Conservation (phyloP, 2,113 vertebrate species). For the Bucco capensis region DNA sequence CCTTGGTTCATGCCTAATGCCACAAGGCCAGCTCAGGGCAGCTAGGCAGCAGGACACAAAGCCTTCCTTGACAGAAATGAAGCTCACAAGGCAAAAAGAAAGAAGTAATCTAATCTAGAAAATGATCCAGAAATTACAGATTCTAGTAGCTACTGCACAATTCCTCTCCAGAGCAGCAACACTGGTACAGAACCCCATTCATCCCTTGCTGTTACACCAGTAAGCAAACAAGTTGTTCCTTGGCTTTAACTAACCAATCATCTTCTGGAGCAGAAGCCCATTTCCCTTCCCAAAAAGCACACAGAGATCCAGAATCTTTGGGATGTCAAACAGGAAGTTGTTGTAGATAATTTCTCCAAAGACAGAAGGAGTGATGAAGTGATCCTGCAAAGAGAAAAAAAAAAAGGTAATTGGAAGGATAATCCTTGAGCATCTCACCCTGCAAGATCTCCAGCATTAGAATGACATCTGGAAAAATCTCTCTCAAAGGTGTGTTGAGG, state of each 20-base stretch:
- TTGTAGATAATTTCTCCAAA: constrained; percentile 97
- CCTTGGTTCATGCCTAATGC: not conserved
- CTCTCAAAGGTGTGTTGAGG: not conserved
- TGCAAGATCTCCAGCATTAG: not conserved
- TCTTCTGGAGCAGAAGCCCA: constrained; percentile 86
- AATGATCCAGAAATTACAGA: not conserved
- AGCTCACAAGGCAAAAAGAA: not conserved
- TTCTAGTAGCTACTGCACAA: not conserved
- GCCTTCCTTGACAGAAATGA: not conserved
- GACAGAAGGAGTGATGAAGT: constrained; percentile 87
- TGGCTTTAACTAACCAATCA: constrained; percentile 83
- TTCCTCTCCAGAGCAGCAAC: not conserved
- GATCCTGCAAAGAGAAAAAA: constrained; percentile 74
- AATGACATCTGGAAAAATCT: not conserved
- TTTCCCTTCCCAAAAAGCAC: constrained; percentile 96
- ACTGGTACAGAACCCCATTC: not conserved
- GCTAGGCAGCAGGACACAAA: not conserved
- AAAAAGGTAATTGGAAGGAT: not conserved
- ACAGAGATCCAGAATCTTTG: constrained; percentile 95
- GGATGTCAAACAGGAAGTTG: constrained; percentile 96
- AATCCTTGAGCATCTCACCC: not conserved
- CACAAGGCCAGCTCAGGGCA: not conserved
- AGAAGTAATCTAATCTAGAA: not conserved
- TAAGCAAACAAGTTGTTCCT: not conserved
- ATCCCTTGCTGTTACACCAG: not conserved